Evolutionary conservation across 2,888 invertebrate genomes (phyloP).

Genomic region (Idaea biselata): DNA sequence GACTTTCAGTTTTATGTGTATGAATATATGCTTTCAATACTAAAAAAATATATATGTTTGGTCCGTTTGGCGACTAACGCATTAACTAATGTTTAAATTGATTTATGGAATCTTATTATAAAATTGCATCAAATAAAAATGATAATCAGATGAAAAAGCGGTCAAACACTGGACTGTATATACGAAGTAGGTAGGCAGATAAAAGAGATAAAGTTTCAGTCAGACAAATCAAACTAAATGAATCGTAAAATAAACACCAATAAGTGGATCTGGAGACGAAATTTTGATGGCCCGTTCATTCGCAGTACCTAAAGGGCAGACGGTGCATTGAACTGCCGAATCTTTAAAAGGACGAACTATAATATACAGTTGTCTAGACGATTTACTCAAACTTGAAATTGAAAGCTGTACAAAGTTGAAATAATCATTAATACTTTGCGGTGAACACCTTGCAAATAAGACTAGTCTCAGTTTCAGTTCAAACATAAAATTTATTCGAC

Average conservation of each 20-base stretch:
- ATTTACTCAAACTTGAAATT: constrained; percentile 35
- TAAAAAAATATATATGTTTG: too few relatives aligned
- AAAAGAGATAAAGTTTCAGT: constrained; percentile 9
- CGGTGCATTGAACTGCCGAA: constrained; percentile 52
- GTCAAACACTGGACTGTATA: constrained; percentile 8
- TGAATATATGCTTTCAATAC: too few relatives aligned
- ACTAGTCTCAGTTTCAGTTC: background rate
- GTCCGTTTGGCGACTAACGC: too few relatives aligned
- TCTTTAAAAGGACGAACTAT: constrained; percentile 42
- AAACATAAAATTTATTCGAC: background rate
- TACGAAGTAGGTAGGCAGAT: constrained; percentile 7
- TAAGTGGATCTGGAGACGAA: constrained; percentile 31
- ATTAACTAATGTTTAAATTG: too few relatives aligned
- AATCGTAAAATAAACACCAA: constrained; percentile 28
- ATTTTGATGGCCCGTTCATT: constrained; percentile 34
- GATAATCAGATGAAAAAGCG: background rate
- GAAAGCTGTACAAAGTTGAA: constrained; percentile 23
- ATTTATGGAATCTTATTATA: too few relatives aligned
- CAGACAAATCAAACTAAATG: constrained; percentile 11
- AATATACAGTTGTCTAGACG: constrained; percentile 45
- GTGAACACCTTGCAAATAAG: constrained; percentile 12
- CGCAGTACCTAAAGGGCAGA: constrained; percentile 42
- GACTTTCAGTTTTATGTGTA: too few relatives aligned
- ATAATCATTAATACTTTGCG: constrained; percentile 17
- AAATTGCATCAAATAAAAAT: too few relatives aligned